Evolutionary conservation across 2,888 invertebrate genomes (phyloP).

Genomic region (Lamproptera curius): DNA sequence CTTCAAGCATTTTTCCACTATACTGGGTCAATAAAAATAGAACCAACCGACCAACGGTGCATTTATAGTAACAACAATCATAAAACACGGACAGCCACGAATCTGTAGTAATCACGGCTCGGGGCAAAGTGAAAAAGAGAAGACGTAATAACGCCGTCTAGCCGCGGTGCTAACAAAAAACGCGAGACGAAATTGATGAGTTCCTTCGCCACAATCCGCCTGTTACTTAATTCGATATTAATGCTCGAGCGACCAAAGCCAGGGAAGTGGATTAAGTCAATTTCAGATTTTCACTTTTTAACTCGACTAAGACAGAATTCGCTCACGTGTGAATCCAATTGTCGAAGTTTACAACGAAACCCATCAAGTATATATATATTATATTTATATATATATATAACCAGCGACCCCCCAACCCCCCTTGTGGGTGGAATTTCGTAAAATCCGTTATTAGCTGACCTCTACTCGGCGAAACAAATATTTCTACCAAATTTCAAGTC

Average conservation of each 20-base stretch:
- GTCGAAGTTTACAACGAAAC: too few relatives aligned
- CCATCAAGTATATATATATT: too few relatives aligned
- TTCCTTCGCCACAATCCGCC: slow-evolving; percentile 41
- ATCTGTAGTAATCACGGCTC: slow-evolving; percentile 17
- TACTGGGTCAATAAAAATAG: slow-evolving; percentile 8
- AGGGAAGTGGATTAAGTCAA: slow-evolving; percentile 9
- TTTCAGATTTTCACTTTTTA: too few relatives aligned
- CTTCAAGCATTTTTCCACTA: too few relatives aligned
- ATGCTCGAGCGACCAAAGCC: slow-evolving; percentile 11
- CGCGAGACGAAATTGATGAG: slow-evolving; percentile 52
- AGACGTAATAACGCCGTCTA: slow-evolving; percentile 42
- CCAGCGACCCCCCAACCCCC: too few relatives aligned
- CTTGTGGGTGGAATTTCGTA: too few relatives aligned
- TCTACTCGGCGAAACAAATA: too few relatives aligned
- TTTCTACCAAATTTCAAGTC: too few relatives aligned
- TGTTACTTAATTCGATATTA: slow-evolving; percentile 22
- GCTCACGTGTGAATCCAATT: too few relatives aligned
- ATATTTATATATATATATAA: too few relatives aligned
- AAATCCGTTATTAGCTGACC: too few relatives aligned
- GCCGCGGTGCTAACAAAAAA: slow-evolving; percentile 45
- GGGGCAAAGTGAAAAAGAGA: slow-evolving; percentile 20
- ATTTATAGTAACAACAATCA: not conserved
- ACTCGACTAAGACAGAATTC: too few relatives aligned
- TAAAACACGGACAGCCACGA: slow-evolving; percentile 10
- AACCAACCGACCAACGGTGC: not conserved